Conservation (phyloP, 2,797 vertebrate species). For the Salmo trutta region DNA sequence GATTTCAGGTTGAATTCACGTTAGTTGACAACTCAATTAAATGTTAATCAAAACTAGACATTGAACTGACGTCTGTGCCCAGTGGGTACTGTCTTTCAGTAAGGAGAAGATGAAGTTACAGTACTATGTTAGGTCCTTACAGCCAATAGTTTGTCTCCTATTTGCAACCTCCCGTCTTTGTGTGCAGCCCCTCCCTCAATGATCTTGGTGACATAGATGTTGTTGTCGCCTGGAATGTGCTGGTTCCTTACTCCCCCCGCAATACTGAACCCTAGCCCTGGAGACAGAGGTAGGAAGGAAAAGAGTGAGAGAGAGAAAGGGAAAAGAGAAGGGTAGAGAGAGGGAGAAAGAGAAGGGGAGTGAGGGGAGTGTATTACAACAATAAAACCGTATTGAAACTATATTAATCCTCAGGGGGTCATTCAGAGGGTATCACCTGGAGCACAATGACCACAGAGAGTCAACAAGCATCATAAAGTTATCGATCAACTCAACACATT, state of each 20-base stretch:
- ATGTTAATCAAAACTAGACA: background rate
- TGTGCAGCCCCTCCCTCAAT: constrained; percentile 97
- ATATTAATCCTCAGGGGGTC: no score
- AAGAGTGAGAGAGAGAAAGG: constrained; percentile 10
- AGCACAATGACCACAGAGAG: no score
- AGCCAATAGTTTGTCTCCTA: constrained; percentile 95
- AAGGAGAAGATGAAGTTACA: no score
- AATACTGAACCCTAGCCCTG: constrained; percentile 96
- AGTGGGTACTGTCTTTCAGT: background rate
- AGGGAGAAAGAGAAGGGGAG: background rate
- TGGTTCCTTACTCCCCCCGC: constrained; percentile 97
- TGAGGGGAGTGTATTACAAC: background rate
- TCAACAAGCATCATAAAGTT: no score
- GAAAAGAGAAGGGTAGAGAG: background rate
- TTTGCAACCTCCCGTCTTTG: constrained; percentile 95
- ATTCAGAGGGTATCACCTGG: no score
- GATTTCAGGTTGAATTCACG: background rate
- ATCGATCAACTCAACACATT: no score
- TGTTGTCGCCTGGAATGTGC: constrained; percentile 96
- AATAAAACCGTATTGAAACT: no score
- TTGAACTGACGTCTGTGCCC: background rate
- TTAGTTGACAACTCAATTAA: background rate
- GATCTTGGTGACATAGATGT: constrained; percentile 97
- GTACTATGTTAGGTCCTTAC: constrained; percentile 71
- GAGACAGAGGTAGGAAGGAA: background rate